phyloP scores from a whole-genome alignment of 1,140 invertebrate species.

The Paracyclopina nana region DNA sequence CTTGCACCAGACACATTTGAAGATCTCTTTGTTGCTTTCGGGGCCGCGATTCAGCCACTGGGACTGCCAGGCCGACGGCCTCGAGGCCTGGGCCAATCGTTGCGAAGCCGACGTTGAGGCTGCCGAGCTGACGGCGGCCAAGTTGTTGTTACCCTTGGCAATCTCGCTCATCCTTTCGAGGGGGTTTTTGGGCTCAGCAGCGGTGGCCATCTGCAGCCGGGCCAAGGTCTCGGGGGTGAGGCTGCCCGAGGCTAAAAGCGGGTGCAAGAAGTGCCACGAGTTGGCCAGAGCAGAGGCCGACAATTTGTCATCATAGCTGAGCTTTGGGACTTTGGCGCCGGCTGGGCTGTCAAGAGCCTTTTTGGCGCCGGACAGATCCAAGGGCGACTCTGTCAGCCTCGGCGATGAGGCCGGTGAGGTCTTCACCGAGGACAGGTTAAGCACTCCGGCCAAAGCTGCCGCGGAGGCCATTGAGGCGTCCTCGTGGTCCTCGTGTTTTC shows the following conservation, averaged over 20 bases:
- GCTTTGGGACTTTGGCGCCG: background rate
- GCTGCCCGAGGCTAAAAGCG: conserved; percentile 1
- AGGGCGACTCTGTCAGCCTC: background rate
- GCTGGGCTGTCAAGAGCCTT: background rate
- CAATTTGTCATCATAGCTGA: no score
- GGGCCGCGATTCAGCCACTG: conserved; percentile 85
- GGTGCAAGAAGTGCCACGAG: conserved; percentile 8
- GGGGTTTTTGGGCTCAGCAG: conserved; percentile 31
- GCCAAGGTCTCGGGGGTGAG: conserved; percentile 21
- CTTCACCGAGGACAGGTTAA: background rate
- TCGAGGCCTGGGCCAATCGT: conserved; percentile 20
- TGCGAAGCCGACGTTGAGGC: conserved; percentile 50
- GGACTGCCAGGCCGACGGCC: conserved; percentile 53
- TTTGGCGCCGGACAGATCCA: conserved; percentile 7
- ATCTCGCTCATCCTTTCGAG: conserved; percentile 77
- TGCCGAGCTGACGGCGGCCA: conserved; percentile 34
- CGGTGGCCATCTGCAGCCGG: conserved; percentile 35
- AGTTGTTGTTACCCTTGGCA: conserved; percentile 52
- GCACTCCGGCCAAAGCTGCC: background rate
- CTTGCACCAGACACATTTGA: conserved; percentile 90
- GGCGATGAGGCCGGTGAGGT: background rate
- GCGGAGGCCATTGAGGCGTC: background rate
- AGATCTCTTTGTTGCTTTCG: conserved; percentile 63
- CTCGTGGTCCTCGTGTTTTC: background rate
- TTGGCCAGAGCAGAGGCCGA: background rate